Conservation (phyloP, 1,140 invertebrate species). For the Teleogryllus occipitalis region DNA sequence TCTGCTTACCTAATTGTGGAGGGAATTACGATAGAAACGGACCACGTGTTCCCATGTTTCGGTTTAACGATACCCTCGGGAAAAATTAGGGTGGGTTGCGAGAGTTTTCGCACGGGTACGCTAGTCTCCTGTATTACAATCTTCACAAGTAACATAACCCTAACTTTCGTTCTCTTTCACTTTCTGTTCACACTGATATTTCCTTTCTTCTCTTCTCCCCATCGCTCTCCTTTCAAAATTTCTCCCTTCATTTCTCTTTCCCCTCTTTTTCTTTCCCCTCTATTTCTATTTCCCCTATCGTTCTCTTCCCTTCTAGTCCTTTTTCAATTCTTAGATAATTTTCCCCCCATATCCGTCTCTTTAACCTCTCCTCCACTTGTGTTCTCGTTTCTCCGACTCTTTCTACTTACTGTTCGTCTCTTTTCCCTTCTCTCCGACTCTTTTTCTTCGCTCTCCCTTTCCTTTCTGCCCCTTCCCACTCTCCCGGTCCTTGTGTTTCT, state of each 20-base stretch:
- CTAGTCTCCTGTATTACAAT: no score
- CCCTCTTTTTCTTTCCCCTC: background rate
- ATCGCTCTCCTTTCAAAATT: background rate
- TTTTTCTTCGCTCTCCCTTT: background rate
- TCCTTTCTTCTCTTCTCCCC: background rate
- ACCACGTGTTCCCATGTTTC: no score
- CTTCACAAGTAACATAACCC: no score
- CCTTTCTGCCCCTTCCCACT: background rate
- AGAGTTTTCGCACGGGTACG: no score
- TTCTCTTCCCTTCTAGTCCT: background rate
- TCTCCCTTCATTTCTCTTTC: background rate
- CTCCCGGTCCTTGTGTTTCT: background rate
- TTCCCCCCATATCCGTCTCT: background rate
- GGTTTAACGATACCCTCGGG: no score
- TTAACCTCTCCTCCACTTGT: background rate
- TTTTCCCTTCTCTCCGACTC: background rate
- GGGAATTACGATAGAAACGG: no score
- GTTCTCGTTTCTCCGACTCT: background rate
- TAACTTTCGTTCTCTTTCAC: no score
- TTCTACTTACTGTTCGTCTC: background rate
- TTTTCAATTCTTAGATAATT: no score
- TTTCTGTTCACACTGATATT: no score
- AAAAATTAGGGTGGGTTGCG: no score
- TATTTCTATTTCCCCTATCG: background rate
- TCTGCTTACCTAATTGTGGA: no score